Base-by-base conservation (phyloP, 2,797 vertebrate species). In the Avahi laniger region DNA sequence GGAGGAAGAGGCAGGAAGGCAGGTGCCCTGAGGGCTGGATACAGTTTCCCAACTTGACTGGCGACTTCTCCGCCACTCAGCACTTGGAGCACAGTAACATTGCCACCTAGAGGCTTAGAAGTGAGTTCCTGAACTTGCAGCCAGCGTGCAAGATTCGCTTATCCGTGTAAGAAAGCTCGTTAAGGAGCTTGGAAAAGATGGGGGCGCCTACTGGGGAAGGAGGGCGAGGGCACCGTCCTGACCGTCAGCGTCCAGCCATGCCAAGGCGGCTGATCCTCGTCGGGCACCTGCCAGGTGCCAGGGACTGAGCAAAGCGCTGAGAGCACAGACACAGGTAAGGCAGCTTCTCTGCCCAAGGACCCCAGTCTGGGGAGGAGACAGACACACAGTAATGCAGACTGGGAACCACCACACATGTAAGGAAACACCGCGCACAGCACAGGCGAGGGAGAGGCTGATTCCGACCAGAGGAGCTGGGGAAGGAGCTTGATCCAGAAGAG, bases 71-170 rank as follows among this genome's bases (percentile, higher is more conserved):
- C n/a, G n/a, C n/a, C n/a, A n/a, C n/a, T n/a, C n/a, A 9, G 59
- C 59, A 7, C 88, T 48, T 46, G 96, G 83, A 89, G 95, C 98
- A 98, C 98, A 96, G 98, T 98, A 98, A 98, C 97, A 98, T 5
- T 98, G 98, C 98, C 98, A 99, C 98, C 98, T 98, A 98, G 97
- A 98, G 98, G 98, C 84, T 65, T n/a, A 18, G 13, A 24, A 2
- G 91, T 7, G 5, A 48, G 54, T 92, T 38, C 30, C 38, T 11
- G 48, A 15, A 46, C 38, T 30, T 69, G 50, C 8, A 75, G 18
- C 18, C 2, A 3, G 0, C 0, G 3, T 7, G 7, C 14, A 48
- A n/a, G 43, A 38, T 43, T 33, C 41, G n/a, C 38, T 30, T 61
- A 59, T 30, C 13, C 22, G 33, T n/a, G 2, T 67, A 17, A 48